Conservation (phyloP, 1,140 invertebrate genomes). For the Watersipora subatra region DNA sequence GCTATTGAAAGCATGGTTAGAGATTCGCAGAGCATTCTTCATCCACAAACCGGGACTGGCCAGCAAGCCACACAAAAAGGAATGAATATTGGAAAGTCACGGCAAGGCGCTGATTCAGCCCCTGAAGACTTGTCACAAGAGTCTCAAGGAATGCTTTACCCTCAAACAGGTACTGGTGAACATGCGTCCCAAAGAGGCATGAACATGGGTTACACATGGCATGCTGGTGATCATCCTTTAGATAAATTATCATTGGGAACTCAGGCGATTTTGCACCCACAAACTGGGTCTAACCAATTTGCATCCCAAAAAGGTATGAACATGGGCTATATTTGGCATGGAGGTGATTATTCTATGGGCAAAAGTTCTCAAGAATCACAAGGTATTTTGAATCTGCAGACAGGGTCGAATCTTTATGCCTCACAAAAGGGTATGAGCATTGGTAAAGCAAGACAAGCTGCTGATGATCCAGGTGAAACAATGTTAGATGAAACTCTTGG, state of each 20-base stretch:
- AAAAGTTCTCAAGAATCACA: not conserved
- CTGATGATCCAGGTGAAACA: not conserved
- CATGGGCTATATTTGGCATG: conserved; percentile 22
- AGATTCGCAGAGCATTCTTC: not conserved
- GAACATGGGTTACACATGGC: not conserved
- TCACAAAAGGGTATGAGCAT: not conserved
- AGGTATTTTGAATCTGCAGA: not conserved
- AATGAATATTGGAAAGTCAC: not conserved
- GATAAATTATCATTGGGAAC: too few species aligned
- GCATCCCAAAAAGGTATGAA: conserved; percentile 42
- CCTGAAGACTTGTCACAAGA: not conserved
- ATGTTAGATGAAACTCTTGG: not conserved
- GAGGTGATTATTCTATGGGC: conserved; percentile 17
- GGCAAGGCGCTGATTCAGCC: not conserved
- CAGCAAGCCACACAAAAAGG: not conserved
- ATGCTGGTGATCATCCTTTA: not conserved
- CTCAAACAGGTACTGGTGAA: not conserved
- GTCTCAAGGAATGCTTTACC: not conserved
- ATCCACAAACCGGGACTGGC: not conserved
- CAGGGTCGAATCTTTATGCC: not conserved
- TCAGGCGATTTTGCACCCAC: not conserved
- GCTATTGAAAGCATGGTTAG: not conserved
- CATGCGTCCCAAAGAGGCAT: not conserved
- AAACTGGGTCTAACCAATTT: conserved; percentile 66
- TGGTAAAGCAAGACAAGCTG: not conserved